phyloP scores from a whole-genome alignment of 2,888 invertebrate species.

The Craniophora ligustri region DNA sequence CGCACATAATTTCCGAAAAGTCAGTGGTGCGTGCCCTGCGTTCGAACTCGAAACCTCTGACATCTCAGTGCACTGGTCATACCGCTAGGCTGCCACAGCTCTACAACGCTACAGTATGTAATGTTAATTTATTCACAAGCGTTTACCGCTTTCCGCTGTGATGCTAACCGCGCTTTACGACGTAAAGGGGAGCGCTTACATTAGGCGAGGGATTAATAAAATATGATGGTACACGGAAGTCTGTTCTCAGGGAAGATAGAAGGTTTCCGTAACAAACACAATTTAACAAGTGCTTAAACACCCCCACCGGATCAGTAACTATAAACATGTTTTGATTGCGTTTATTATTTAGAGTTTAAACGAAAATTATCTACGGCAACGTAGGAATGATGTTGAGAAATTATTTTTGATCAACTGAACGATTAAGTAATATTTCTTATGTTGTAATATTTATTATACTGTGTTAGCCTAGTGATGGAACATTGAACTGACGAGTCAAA shows the following conservation, averaged over 20 bases:
- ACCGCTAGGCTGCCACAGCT: too few species aligned
- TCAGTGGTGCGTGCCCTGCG: too few species aligned
- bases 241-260: slow-evolving; percentile 37
- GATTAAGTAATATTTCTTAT: too few species aligned
- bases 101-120: not conserved
- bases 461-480: too few species aligned
- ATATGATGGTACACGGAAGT: slow-evolving; percentile 46
- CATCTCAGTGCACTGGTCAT: too few species aligned
- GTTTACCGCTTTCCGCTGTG: slow-evolving; percentile 3
- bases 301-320: slow-evolving; percentile 27
- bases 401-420: too few species aligned
- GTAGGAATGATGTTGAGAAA: not conserved
- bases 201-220: slow-evolving; percentile 53
- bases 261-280: slow-evolving; percentile 35
- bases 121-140: not conserved
- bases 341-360: slow-evolving; percentile 35
- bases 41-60: too few species aligned
- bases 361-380: slow-evolving; percentile 11
- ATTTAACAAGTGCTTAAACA: slow-evolving; percentile 33
- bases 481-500: too few species aligned
- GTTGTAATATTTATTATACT: too few species aligned
- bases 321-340: slow-evolving; percentile 35
- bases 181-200: slow-evolving; percentile 35
- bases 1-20: too few species aligned
- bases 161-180: not conserved